These are phyloP conservation scores for Xylota segnis DNA, from an alignment of 2,888 invertebrate genomes.

Conservation along the genomic window DNA sequence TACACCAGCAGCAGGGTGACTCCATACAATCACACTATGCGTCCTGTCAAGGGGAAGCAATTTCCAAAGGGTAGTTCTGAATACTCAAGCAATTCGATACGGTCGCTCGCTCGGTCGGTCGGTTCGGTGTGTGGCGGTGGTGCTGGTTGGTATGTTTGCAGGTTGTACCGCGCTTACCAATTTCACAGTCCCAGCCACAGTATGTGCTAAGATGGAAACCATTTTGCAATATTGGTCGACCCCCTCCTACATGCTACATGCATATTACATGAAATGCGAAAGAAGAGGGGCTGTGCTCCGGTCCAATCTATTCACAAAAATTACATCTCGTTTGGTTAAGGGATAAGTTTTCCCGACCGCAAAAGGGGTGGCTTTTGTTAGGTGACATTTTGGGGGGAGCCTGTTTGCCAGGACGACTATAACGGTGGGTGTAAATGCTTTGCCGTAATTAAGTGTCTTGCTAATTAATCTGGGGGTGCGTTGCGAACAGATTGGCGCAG, in stretches of 20 bases:
- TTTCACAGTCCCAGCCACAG: constrained; percentile 34
- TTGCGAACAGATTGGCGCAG: constrained; percentile 40
- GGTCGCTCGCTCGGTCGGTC: no score
- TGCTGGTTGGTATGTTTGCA: constrained; percentile 55
- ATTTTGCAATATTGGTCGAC: constrained; percentile 62
- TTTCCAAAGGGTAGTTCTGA: constrained; percentile 61
- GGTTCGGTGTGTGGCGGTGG: not conserved
- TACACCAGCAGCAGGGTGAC: constrained; percentile 3
- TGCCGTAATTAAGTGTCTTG: constrained; percentile 84
- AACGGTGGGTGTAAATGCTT: constrained; percentile 79
- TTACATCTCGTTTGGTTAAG: constrained; percentile 55
- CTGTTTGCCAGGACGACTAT: constrained; percentile 1
- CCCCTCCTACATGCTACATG: constrained; percentile 40
- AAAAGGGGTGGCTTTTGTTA: constrained; percentile 53
- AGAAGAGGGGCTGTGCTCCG: not conserved
- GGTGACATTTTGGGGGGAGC: not conserved
- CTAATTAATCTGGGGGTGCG: constrained; percentile 83
- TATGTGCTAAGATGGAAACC: constrained; percentile 71
- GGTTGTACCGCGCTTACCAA: constrained; percentile 60
- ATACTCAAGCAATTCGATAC: constrained; percentile 61
- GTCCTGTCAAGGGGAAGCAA: constrained; percentile 56
- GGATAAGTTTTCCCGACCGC: constrained; percentile 48
- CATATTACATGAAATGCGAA: constrained; percentile 52
- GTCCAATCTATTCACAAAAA: constrained; percentile 42
- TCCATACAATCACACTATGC: constrained; percentile 31